Base-by-base conservation (phyloP, 2,888 invertebrate species). In the Phoenoteleia sp. region DNA sequence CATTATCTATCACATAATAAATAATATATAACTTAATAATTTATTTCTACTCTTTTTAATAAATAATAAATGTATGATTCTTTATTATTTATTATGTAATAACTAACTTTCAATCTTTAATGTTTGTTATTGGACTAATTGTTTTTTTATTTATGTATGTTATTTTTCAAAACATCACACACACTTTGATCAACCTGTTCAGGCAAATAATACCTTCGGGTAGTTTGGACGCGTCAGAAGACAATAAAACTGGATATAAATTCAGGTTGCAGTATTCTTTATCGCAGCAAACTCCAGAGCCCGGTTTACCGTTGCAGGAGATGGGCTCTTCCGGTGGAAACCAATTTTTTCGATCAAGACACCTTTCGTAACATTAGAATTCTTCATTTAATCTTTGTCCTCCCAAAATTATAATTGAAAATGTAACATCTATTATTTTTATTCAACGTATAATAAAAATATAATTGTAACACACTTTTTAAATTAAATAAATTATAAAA, bases 261-360 rank as follows among this genome's bases (percentile, higher is more conserved):
- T 94, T 92, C 91, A 87, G 92, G 94, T 96, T 96, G 95, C 96
- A 96, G 94, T 94, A 94, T 93, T 96, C 95, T 92, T 92, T 94
- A 91, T 94, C 92, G 90, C 94, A 93, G 94, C 96, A 96, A 94
- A 90, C 89, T 87, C 91, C 92, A 86, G 92, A 91, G 87, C 93
- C 92, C 87, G 93, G 93, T 89, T 91, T 92, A 87, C 89, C 90
- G 86, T 90, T 92, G 93, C 95, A 96, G 93, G 91, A 93, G 87
- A 92, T 91, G 58, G 96, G 95, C 89, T 94, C 93, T 93, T 95
- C 96, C 90, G 96, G 96, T 89, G 96, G 96, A 91, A 96, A 95
- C 95, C 94, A 94, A 81, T 94, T 89, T 85, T 91, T 89, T 93
- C 94, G 94, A 89, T 94, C 91, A 90, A 95, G 92, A 92, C 95